A percentile compares a stretch with the other conserved stretches of the same genome.
These are phyloP conservation scores for Mactra quadrangularis DNA, from an alignment of 1,140 invertebrate species.

Conservation along the genomic window DNA sequence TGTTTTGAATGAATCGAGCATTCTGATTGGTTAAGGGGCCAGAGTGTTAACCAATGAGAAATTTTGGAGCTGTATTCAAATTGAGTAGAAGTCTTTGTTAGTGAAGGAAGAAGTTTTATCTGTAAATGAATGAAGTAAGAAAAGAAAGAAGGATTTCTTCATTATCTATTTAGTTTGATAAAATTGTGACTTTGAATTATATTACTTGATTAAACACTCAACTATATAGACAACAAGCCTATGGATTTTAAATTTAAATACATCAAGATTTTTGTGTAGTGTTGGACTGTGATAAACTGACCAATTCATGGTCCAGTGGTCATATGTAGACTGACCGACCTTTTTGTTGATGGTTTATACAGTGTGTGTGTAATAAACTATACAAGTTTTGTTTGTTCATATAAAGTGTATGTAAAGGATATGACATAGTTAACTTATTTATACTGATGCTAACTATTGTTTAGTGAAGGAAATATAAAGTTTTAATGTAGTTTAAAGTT, in stretches of 20 bases:
- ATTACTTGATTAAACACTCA: slow-evolving; percentile 23
- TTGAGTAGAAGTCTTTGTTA: slow-evolving; percentile 54
- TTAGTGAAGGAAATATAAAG: too few relatives aligned
- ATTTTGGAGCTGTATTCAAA: slow-evolving; percentile 58
- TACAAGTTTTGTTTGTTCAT: too few relatives aligned
- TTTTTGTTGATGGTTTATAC: too few relatives aligned
- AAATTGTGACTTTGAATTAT: slow-evolving; percentile 15
- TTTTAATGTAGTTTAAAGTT: too few relatives aligned
- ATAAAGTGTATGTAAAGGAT: background rate
- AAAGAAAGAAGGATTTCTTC: slow-evolving; percentile 56
- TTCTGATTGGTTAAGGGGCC: slow-evolving; percentile 30
- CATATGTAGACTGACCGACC: slow-evolving; percentile 2
- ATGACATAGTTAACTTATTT: too few relatives aligned
- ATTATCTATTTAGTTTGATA: slow-evolving; percentile 52
- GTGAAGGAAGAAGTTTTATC: slow-evolving; percentile 39
- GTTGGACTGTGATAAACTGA: slow-evolving; percentile 24
- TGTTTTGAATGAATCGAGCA: slow-evolving; percentile 53
- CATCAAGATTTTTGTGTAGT: slow-evolving; percentile 26
- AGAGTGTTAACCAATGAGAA: slow-evolving; percentile 44
- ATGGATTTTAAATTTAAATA: slow-evolving; percentile 47
- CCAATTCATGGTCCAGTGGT: slow-evolving; percentile 45
- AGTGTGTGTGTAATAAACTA: too few relatives aligned
- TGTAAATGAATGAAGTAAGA: slow-evolving; percentile 55
- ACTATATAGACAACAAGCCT: slow-evolving; percentile 28
- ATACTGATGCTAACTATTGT: too few relatives aligned